phyloP scores from a whole-genome alignment of 53 echinoderm and acorn worm species.

The Stichopus horrens region DNA sequence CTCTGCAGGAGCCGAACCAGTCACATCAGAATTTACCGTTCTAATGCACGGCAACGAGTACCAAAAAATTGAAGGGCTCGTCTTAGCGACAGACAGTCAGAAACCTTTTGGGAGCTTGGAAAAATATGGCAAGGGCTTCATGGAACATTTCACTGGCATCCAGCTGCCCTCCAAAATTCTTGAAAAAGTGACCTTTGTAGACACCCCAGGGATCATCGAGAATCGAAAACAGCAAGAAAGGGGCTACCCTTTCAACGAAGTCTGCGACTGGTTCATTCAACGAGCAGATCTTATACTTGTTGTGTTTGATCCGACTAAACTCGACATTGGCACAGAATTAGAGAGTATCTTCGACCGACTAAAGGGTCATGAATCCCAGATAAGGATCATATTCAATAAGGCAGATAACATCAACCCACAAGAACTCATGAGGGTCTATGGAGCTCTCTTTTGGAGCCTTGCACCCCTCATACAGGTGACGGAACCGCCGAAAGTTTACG shows the following conservation, averaged over 20 bases:
- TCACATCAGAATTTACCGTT: constrained; percentile 77
- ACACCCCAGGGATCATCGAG: constrained; percentile 86
- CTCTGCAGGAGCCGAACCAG: constrained; percentile 73
- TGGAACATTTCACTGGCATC: constrained; percentile 65
- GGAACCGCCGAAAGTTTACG: constrained; percentile 76
- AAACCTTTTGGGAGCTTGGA: constrained; percentile 70
- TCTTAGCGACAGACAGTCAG: constrained; percentile 63
- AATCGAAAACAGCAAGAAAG: constrained; percentile 78
- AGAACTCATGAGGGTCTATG: constrained; percentile 82
- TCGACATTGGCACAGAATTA: constrained; percentile 79
- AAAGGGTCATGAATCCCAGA: constrained; percentile 84
- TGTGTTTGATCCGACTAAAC: constrained; percentile 80
- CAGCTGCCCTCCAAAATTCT: constrained; percentile 71
- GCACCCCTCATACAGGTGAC: constrained; percentile 75
- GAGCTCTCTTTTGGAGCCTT: constrained; percentile 86
- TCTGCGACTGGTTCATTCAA: constrained; percentile 86
- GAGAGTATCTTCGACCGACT: constrained; percentile 71
- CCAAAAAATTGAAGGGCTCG: constrained; percentile 74
- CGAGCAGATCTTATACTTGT: constrained; percentile 80
- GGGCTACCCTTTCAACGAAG: constrained; percentile 85
- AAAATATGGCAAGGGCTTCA: constrained; percentile 70
- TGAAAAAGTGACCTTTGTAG: constrained; percentile 70
- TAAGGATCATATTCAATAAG: constrained; percentile 81
- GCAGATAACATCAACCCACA: constrained; percentile 71
- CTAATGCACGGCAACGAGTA: constrained; percentile 66